Conservation (phyloP, 2,888 invertebrate species). For the Cheiracanthium punctorium region DNA sequence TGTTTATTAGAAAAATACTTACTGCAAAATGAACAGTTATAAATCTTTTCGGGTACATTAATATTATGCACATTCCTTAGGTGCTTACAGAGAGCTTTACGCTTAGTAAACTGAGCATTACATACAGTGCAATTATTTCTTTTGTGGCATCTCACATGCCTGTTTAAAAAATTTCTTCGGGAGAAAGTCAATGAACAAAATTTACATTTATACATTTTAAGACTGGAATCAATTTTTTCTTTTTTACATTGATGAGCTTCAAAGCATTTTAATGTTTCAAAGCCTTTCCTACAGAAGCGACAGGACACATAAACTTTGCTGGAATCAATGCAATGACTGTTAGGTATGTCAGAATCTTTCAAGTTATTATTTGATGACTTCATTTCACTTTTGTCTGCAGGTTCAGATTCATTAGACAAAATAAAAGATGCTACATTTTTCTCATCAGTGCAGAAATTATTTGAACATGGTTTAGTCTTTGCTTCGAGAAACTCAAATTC, state of each 20-base stretch:
- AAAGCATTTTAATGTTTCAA: constrained; percentile 18
- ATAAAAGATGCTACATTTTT: no score
- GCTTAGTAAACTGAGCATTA: constrained; percentile 72
- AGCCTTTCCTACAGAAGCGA: constrained; percentile 42
- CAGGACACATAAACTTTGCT: constrained; percentile 39
- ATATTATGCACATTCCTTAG: constrained; percentile 73
- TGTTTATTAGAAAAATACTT: constrained; percentile 73
- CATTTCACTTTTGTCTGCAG: no score
- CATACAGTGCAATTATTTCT: constrained; percentile 73
- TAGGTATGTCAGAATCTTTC: no score
- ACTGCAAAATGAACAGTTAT: constrained; percentile 73
- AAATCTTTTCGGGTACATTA: constrained; percentile 71
- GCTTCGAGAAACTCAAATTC: no score
- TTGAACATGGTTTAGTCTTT: no score
- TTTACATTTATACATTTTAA: constrained; percentile 44
- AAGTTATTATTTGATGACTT: no score
- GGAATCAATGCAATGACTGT: no score
- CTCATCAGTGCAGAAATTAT: no score
- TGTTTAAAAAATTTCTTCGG: constrained; percentile 65
- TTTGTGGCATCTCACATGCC: constrained; percentile 73
- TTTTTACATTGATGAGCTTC: constrained; percentile 31
- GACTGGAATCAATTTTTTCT: not conserved
- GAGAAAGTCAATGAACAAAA: constrained; percentile 60
- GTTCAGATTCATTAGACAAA: no score
- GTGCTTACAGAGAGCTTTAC: constrained; percentile 73